These are phyloP conservation scores for Vulpes vulpes DNA, from an alignment of 2,113 vertebrate genomes.

Conservation along the genomic window DNA sequence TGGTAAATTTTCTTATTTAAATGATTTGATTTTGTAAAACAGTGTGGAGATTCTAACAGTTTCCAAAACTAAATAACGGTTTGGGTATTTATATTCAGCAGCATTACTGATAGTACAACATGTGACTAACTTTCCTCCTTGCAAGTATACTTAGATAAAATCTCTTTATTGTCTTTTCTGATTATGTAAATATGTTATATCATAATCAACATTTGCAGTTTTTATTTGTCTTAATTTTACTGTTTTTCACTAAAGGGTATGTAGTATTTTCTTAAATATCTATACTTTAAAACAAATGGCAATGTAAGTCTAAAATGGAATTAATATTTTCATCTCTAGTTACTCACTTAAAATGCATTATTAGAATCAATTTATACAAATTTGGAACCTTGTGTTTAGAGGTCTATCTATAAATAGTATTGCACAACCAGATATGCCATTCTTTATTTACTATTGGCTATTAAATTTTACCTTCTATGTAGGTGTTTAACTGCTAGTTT, in stretches of 20 bases:
- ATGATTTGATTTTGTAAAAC: background rate
- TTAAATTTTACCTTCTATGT: background rate
- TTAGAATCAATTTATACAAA: background rate
- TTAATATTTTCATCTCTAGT: background rate
- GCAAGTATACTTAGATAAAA: background rate
- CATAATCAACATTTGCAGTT: background rate
- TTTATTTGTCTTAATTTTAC: background rate
- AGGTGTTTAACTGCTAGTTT: conserved; percentile 3
- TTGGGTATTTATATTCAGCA: background rate
- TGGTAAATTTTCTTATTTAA: background rate
- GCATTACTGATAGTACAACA: background rate
- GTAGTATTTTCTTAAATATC: background rate
- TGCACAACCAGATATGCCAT: background rate
- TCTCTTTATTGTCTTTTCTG: background rate
- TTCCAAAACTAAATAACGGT: background rate
- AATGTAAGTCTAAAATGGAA: background rate
- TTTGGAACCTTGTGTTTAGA: background rate
- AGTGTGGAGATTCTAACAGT: background rate
- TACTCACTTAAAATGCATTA: conserved; percentile 18
- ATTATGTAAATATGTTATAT: background rate
- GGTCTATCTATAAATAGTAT: background rate
- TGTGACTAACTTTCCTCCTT: background rate
- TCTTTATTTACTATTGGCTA: background rate
- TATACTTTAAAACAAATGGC: background rate
- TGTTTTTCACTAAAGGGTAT: background rate